Percentiles rank a stretch among this genome's conserved stretches.
These are phyloP conservation scores for Aptenodytes forsteri DNA, from an alignment of 2,113 vertebrate species.

Conservation along the genomic window DNA sequence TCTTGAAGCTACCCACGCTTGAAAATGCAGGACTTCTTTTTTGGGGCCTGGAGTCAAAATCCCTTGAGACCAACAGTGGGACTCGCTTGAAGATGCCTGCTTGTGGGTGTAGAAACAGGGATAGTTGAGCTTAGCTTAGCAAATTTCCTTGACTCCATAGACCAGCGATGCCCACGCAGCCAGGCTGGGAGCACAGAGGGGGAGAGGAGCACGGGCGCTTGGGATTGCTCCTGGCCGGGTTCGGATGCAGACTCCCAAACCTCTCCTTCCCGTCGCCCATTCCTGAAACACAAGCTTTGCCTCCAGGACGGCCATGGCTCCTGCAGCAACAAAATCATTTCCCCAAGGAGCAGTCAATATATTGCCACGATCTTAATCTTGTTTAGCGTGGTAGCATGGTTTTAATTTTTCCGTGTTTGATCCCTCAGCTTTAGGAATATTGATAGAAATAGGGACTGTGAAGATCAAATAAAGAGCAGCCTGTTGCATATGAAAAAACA, in stretches of 20 bases:
- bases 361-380: slow-evolving; percentile 51
- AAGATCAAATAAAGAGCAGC: slow-evolving; percentile 40
- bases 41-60: not conserved
- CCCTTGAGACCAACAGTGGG: not conserved
- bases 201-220: fast-evolving
- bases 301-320: not conserved
- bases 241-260: no score
- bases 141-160: not conserved
- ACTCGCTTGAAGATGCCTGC: not conserved
- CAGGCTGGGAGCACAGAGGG: not conserved
- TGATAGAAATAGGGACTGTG: slow-evolving; percentile 21
- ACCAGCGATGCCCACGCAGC: not conserved
- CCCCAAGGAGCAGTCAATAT: slow-evolving; percentile 16
- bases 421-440: slow-evolving; percentile 7
- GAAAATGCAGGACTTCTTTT: not conserved
- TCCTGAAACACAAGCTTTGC: not conserved
- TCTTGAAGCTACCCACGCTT: not conserved
- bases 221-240: not conserved
- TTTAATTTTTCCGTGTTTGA: slow-evolving; percentile 63
- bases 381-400: slow-evolving; percentile 27
- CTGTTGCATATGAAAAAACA: not conserved
- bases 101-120: not conserved
- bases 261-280: not conserved
- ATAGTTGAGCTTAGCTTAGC: not conserved
- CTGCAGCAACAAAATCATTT: slow-evolving; percentile 5